phyloP scores from a whole-genome alignment of 2,888 invertebrate species.

The Ethmia dodecea region DNA sequence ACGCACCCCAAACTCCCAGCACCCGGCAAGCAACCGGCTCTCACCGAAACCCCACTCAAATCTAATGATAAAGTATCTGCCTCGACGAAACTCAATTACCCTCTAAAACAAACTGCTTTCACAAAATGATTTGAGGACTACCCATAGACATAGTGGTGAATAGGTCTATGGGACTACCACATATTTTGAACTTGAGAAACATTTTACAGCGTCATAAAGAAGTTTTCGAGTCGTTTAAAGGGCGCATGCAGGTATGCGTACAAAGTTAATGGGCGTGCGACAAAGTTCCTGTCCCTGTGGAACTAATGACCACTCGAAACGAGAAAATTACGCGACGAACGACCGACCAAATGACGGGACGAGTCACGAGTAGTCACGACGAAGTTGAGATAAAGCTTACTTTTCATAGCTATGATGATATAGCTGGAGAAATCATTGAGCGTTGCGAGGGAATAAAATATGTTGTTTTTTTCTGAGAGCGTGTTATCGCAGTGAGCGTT shows the following conservation, averaged over 20 bases:
- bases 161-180: too few species aligned
- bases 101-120: conserved; percentile 1
- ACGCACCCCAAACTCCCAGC: conserved; percentile 62
- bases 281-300: conserved; percentile 51
- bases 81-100: conserved; percentile 20
- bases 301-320: conserved; percentile 72
- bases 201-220: conserved; percentile 27
- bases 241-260: conserved; percentile 43
- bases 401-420: conserved; percentile 13
- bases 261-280: conserved; percentile 58
- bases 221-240: conserved; percentile 29
- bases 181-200: conserved; percentile 8
- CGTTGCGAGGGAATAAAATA: conserved; percentile 4
- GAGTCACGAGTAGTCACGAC: conserved; percentile 59
- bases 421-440: conserved; percentile 1
- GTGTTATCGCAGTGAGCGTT: conserved; percentile 25
- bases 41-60: conserved; percentile 43
- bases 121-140: conserved; percentile 1
- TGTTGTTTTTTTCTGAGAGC: conserved; percentile 17
- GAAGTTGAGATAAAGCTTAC: conserved; percentile 33
- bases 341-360: conserved; percentile 49
- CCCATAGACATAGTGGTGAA: too few species aligned
- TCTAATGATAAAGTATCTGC: conserved; percentile 38
- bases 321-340: conserved; percentile 63
- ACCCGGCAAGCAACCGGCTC: conserved; percentile 31